Evolutionary conservation across 2,113 vertebrate genomes (phyloP).

Genomic region (Siniperca chuatsi): DNA sequence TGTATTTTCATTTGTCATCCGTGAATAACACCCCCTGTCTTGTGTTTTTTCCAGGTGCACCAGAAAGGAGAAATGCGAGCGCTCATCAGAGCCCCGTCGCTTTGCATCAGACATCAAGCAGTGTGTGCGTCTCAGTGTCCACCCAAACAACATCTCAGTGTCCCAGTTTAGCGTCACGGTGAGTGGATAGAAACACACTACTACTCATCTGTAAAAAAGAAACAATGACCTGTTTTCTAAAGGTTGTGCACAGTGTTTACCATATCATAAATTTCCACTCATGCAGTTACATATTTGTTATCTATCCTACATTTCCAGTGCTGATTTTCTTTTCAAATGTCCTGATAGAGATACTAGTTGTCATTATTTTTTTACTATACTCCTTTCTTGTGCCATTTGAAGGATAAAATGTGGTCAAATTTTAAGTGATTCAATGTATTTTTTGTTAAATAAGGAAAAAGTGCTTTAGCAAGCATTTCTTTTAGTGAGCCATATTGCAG

Average conservation of each 20-base stretch:
- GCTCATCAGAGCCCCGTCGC: slow-evolving; percentile 92
- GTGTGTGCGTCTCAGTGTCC: slow-evolving; percentile 95
- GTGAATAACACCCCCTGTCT: slow-evolving; percentile 56
- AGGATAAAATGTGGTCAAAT: slow-evolving; percentile 7
- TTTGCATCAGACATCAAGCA: slow-evolving; percentile 97
- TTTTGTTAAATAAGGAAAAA: slow-evolving; percentile 1
- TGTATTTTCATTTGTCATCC: slow-evolving; percentile 45
- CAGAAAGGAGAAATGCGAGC: slow-evolving; percentile 94
- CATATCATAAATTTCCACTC: background rate
- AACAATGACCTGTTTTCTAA: background rate
- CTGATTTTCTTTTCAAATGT: background rate
- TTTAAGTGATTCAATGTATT: slow-evolving; percentile 11
- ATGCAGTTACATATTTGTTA: background rate
- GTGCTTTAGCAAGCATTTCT: slow-evolving; percentile 11
- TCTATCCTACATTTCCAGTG: background rate
- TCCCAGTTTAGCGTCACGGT: slow-evolving; percentile 98
- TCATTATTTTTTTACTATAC: background rate
- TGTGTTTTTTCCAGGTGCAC: slow-evolving; percentile 88
- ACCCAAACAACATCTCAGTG: slow-evolving; percentile 98
- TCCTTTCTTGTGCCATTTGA: background rate
- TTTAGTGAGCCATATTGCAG: slow-evolving; percentile 36
- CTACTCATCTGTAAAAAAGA: background rate
- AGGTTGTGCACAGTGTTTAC: background rate
- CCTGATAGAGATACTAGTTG: background rate
- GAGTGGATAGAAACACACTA: slow-evolving; percentile 71